These are phyloP conservation scores for Rallus crepitans DNA, from an alignment of 2,797 vertebrate species.

Conservation along the genomic window DNA sequence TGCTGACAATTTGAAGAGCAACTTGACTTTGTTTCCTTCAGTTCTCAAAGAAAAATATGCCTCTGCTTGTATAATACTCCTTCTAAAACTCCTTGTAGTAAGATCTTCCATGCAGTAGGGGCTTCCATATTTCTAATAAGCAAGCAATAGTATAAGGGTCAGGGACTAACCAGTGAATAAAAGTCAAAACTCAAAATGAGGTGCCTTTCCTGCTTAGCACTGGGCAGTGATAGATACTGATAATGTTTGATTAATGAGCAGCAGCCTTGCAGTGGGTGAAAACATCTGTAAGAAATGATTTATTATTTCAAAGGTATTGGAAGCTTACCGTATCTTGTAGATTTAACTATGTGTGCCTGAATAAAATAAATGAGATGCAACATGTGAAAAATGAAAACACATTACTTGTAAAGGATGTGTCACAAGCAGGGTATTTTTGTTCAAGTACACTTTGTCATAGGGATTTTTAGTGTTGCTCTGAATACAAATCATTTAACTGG, in stretches of 20 bases:
- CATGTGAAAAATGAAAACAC: conserved; percentile 88
- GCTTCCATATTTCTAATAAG: conserved; percentile 63
- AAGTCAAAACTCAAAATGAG: conserved; percentile 81
- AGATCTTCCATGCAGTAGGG: not conserved
- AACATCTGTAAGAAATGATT: conserved; percentile 87
- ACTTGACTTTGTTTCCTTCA: conserved; percentile 7
- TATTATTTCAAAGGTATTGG: conserved; percentile 88
- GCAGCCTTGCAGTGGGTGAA: conserved; percentile 79
- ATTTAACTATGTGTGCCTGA: conserved; percentile 84
- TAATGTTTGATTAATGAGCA: conserved; percentile 90
- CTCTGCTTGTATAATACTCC: not conserved
- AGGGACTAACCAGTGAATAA: conserved; percentile 78
- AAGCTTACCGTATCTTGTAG: conserved; percentile 80
- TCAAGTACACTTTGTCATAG: conserved; percentile 85
- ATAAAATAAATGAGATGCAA: conserved; percentile 89
- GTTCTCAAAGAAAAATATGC: not conserved
- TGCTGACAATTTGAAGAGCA: conserved; percentile 9
- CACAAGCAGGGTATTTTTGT: conserved; percentile 81
- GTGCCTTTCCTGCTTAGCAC: conserved; percentile 73
- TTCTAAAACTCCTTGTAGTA: not conserved
- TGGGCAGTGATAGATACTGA: conserved; percentile 83
- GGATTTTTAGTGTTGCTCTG: conserved; percentile 78
- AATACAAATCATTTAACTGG: conserved; percentile 85
- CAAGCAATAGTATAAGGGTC: conserved; percentile 67
- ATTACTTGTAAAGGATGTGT: conserved; percentile 85